Base-by-base conservation (phyloP, 2,113 vertebrate species). In the Oplegnathus fasciatus region DNA sequence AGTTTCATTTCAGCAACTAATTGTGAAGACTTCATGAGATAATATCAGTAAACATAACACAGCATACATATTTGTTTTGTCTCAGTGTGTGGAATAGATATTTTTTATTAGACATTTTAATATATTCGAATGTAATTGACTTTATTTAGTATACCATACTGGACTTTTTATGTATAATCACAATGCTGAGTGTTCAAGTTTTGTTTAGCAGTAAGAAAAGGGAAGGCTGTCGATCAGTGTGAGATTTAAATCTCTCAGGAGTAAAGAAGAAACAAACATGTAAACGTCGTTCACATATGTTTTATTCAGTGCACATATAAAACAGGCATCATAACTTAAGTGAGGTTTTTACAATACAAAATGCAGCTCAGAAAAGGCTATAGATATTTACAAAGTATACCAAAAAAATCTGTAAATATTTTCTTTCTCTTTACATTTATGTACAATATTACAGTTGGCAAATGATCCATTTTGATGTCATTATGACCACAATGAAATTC, bases 281-380 rank as follows among this genome's bases (percentile, higher is more conserved):
- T 70, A 68, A 86, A 94, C 83, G 86, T 86, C 60, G 64, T 92
- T 88, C 86, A 93, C 81, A 91, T 84, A 46, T 72, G 61, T 93
- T 94, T 94, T 94, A 94, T 93, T 94, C 88, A 93, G 93, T 94
- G 93, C 92, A 90, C 67, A 88, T 94, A 91, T 80, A 91, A 90
- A 94, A 92, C 37, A 75, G 44, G 75, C 85, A 75, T 74, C 65
- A 93, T 95, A 95, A 95, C 70, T 95, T 95, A 95, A 88, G 50
- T 86, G 77, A 67, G 46, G 9, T 70, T 84, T 66, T 58, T 61
- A 90, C 61, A 87, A 85, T 81, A 73, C 65, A 83, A 91, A 80
- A 89, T 55, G 42, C 74, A 75, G 55, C 54, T 24, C 57, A 85
- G 22, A 48, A 22, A 74, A 77, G 42, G 22, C 34, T 75, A 82